Percentiles rank a stretch among this genome's conserved stretches.
Evolutionary conservation across 2,888 invertebrate genomes (phyloP).

Genomic region (Acanthoscelides obtectus): DNA sequence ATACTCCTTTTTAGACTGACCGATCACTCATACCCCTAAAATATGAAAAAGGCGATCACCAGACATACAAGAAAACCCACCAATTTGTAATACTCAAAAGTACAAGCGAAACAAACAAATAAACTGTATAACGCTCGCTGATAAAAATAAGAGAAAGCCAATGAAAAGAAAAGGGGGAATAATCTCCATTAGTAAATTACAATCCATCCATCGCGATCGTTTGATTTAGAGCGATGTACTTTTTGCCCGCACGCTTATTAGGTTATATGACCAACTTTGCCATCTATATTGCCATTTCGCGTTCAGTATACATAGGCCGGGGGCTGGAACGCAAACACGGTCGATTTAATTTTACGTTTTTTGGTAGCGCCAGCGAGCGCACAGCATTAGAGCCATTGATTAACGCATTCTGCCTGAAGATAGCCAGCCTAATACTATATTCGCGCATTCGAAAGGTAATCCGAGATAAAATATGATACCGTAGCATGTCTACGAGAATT

Average conservation of each 20-base stretch:
- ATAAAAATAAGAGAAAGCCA: background rate
- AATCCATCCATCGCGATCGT: conserved; percentile 40
- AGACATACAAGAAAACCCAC: background rate
- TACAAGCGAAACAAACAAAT: background rate
- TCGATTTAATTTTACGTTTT: too few relatives aligned
- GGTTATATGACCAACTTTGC: conserved; percentile 27
- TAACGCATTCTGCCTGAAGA: too few relatives aligned
- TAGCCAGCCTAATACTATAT: too few relatives aligned
- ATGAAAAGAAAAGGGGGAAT: conserved; percentile 5
- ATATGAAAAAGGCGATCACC: background rate
- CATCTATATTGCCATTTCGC: conserved; percentile 1
- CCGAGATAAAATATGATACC: too few relatives aligned
- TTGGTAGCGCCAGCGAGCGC: too few relatives aligned
- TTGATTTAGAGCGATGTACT: conserved; percentile 36
- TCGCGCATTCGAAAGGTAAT: too few relatives aligned
- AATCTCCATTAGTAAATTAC: conserved; percentile 43
- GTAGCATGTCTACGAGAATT: too few relatives aligned
- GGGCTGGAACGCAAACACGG: background rate
- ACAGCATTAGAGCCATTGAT: too few relatives aligned
- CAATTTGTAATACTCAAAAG: background rate
- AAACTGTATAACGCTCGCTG: background rate
- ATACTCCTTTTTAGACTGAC: too few relatives aligned
- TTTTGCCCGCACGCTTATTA: conserved; percentile 26
- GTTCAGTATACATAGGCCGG: background rate
- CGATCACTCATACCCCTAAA: background rate